Conservation (phyloP, 2,797 vertebrate genomes). For the Holocentrus rufus region DNA sequence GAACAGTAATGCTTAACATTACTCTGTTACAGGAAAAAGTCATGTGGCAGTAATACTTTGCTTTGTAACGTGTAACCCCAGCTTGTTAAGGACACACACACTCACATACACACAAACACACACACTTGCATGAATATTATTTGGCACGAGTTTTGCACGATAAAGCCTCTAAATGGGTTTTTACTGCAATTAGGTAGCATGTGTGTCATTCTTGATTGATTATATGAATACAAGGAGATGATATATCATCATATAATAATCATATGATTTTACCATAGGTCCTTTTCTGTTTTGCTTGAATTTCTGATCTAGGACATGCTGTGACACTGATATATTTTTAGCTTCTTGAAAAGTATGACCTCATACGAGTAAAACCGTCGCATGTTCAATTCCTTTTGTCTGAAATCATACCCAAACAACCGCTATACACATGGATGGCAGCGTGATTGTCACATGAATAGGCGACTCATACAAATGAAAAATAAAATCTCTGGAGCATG, state of each 20-base stretch:
- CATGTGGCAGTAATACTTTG: too few relatives aligned
- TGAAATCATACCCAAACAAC: conserved; percentile 70
- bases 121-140: background rate
- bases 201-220: too few relatives aligned
- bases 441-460: conserved; percentile 73
- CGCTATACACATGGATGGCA: conserved; percentile 72
- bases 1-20: too few relatives aligned
- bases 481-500: conserved; percentile 73
- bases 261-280: too few relatives aligned
- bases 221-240: too few relatives aligned
- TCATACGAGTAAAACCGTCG: conserved; percentile 30
- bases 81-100: background rate
- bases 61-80: too few relatives aligned
- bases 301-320: background rate
- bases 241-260: too few relatives aligned
- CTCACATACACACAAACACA: background rate
- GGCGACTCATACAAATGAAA: conserved; percentile 71
- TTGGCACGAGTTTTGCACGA: background rate
- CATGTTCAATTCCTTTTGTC: conserved; percentile 62
- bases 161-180: background rate
- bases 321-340: background rate
- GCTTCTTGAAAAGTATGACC: conserved; percentile 44
- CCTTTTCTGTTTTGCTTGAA: too few relatives aligned
- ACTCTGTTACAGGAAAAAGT: too few relatives aligned
- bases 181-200: too few relatives aligned